phyloP scores from a whole-genome alignment of 2,113 vertebrate species.

The Campylorhamphus procurvoides region DNA sequence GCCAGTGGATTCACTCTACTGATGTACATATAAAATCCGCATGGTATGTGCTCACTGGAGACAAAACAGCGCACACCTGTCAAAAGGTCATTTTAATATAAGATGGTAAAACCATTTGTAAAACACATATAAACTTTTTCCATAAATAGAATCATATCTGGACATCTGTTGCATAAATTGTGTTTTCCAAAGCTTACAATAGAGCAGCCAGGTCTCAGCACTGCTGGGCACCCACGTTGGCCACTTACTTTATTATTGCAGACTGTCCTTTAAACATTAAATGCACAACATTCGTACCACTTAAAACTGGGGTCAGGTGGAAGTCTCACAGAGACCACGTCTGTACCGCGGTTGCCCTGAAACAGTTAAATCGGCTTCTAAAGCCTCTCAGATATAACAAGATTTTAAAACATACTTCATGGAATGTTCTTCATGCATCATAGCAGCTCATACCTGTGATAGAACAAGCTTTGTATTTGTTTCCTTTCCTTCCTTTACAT shows the following conservation, averaged over 20 bases:
- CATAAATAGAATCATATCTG: constrained; percentile 96
- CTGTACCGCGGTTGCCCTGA: constrained; percentile 96
- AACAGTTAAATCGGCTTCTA: constrained; percentile 94
- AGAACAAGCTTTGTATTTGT: constrained; percentile 82
- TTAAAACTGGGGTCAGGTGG: constrained; percentile 99
- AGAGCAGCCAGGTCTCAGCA: constrained; percentile 96
- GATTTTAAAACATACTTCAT: constrained; percentile 96
- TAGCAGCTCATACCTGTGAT: constrained; percentile 93
- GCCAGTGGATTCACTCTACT: constrained; percentile 87
- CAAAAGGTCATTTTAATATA: constrained; percentile 94
- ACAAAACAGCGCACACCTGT: constrained; percentile 92
- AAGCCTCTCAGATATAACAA: constrained; percentile 94
- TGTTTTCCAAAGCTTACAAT: constrained; percentile 93
- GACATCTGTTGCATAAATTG: constrained; percentile 96
- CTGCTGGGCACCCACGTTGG: constrained; percentile 94
- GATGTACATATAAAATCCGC: constrained; percentile 94
- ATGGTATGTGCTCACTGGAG: constrained; percentile 93
- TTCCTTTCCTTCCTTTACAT: constrained; percentile 89
- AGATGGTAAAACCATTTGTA: constrained; percentile 97
- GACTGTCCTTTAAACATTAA: constrained; percentile 99
- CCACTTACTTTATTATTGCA: constrained; percentile 97
- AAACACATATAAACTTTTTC: constrained; percentile 94
- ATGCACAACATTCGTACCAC: constrained; percentile 99
- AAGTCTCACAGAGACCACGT: constrained; percentile 99
- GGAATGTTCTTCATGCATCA: constrained; percentile 95